Base-by-base conservation (phyloP, 92 coral and sea anemone species). In the Hydrozoanthus gracilis region DNA sequence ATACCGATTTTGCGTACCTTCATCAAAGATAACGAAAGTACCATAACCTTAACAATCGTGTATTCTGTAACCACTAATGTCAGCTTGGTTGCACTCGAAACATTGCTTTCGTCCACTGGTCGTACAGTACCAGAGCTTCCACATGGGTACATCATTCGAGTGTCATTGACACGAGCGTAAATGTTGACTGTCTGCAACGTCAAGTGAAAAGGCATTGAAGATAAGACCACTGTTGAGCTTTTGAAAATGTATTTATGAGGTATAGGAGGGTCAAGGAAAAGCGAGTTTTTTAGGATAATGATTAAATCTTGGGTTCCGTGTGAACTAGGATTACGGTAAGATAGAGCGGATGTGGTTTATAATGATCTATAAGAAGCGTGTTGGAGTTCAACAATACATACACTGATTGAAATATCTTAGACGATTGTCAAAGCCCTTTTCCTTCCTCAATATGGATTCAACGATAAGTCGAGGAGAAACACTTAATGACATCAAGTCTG, bases 81-180 rank as follows among this genome's bases (percentile, higher is more conserved):
- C 62, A 49, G 20, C 10, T 75, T 75, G 35, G 62, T 75, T 11
- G 11, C 79, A 75, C 79, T 75, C 79, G 15, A 75, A 75, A 17
- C 79, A 75, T 12, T n/a, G 61, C 20, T 75, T 75, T 4, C 8
- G 11, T 50, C 20, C 46, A 50, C 64, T 49, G 27, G 60, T 51
- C 9, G 60, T 74, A 8, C 79, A 74, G 79, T 61, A 61, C 79
- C 79, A 75, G 20, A 50, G 79, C 51, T 51, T 51, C 64, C 79
- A 75, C 79, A 75, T 51, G 4, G 79, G 35, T 2, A 51, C 79
- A 15, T 18, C 11, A 16, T 50, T 15, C 9, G 8, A 44, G 64
- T 62, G 51, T 3, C 39, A n/a, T 9, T 75, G 45, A 8, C 79
- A 75, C 20, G 14, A 11, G 51, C 20, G 61, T 75, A 51, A 17